Evolutionary conservation across 2,888 invertebrate species (phyloP).

Genomic region (Ectemnius continuus): DNA sequence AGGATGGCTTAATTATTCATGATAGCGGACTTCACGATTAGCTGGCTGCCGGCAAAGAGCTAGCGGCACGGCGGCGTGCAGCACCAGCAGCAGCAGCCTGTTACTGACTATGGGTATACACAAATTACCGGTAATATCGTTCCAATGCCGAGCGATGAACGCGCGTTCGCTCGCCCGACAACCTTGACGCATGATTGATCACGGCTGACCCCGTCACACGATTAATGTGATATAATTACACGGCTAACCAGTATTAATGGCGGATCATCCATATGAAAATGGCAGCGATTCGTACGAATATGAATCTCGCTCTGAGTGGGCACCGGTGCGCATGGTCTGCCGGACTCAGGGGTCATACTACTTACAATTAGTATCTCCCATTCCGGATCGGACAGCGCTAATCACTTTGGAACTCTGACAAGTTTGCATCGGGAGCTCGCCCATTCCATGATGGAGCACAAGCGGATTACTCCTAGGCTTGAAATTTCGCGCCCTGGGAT

Average conservation of each 20-base stretch:
- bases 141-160: background rate
- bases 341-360: too few relatives aligned
- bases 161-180: constrained; percentile 3
- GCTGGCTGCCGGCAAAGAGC: background rate
- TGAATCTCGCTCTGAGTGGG: constrained; percentile 6
- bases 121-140: constrained; percentile 25
- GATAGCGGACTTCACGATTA: constrained; percentile 17
- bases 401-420: too few relatives aligned
- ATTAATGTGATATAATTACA: constrained; percentile 69
- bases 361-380: too few relatives aligned
- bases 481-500: too few relatives aligned
- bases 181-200: constrained; percentile 66
- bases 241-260: constrained; percentile 64
- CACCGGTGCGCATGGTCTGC: too few relatives aligned
- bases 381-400: too few relatives aligned
- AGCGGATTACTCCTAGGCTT: too few relatives aligned
- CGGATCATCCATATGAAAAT: constrained; percentile 47
- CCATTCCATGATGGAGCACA: too few relatives aligned
- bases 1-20: too few relatives aligned
- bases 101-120: constrained; percentile 31
- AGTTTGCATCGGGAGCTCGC: too few relatives aligned
- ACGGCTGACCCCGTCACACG: constrained; percentile 50
- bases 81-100: too few relatives aligned
- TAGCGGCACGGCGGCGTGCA: too few relatives aligned
- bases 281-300: constrained; percentile 51